A percentile compares a stretch with the other conserved stretches of the same genome.
Conservation (phyloP, 2,113 vertebrate genomes). For the Alosa alosa region DNA sequence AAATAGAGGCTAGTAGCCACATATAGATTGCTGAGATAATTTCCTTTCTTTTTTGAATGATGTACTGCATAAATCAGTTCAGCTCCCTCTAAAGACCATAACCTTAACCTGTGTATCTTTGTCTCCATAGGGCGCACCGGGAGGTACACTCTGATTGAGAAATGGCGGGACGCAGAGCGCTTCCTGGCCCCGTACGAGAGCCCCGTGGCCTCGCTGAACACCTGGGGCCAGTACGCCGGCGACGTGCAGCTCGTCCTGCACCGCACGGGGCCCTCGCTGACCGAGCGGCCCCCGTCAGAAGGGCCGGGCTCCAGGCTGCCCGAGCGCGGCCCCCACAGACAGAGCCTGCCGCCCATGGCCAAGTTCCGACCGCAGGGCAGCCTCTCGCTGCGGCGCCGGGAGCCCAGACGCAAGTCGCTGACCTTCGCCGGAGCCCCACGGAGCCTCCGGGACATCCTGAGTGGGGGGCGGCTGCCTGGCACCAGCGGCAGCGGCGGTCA, state of each 20-base stretch:
- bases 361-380: slow-evolving; percentile 85
- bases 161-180: slow-evolving; percentile 93
- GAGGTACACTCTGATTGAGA: slow-evolving; percentile 92
- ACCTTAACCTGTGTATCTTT: background rate
- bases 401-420: slow-evolving; percentile 92
- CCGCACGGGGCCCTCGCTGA: slow-evolving; percentile 89
- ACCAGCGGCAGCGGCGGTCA: slow-evolving; percentile 37
- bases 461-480: slow-evolving; percentile 66
- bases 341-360: slow-evolving; percentile 90
- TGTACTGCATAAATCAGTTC: background rate
- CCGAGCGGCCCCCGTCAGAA: slow-evolving; percentile 88
- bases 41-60: background rate
- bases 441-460: slow-evolving; percentile 88
- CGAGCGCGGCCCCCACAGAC: slow-evolving; percentile 87
- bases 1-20: background rate
- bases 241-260: slow-evolving; percentile 93
- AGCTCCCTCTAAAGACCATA: background rate
- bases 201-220: slow-evolving; percentile 91
- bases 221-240: slow-evolving; percentile 96
- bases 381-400: slow-evolving; percentile 83
- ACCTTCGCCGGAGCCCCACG: slow-evolving; percentile 92
- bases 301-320: slow-evolving; percentile 81
- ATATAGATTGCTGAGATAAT: background rate
- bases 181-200: slow-evolving; percentile 92
- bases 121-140: slow-evolving; percentile 84